phyloP scores from a whole-genome alignment of 2,888 invertebrate species.

The Perizoma flavofasciatum region DNA sequence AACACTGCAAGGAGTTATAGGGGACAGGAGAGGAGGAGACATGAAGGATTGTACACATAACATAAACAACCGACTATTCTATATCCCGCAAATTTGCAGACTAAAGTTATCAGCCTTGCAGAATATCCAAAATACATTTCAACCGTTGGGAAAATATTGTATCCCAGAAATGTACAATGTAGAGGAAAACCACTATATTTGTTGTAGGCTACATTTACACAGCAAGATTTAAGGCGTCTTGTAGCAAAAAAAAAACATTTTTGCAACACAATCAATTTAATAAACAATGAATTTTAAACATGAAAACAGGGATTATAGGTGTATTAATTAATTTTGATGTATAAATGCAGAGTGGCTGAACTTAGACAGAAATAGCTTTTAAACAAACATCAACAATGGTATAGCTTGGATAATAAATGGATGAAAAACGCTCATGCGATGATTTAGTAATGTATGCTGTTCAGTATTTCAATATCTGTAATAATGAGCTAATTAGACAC shows the following conservation, averaged over 20 bases:
- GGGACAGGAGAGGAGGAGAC: slow-evolving; percentile 29
- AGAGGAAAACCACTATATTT: not conserved
- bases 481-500: not conserved
- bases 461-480: too few species aligned
- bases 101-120: slow-evolving; percentile 6
- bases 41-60: slow-evolving; percentile 14
- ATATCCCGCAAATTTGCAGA: too few species aligned
- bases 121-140: slow-evolving; percentile 6
- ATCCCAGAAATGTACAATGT: not conserved
- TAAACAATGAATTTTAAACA: slow-evolving; percentile 42
- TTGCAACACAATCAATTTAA: slow-evolving; percentile 13
- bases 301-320: slow-evolving; percentile 11
- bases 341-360: slow-evolving; percentile 79
- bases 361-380: slow-evolving; percentile 39
- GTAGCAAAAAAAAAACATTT: not conserved
- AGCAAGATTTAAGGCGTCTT: not conserved
- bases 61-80: slow-evolving; percentile 2
- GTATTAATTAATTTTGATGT: slow-evolving; percentile 27
- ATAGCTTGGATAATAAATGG: too few species aligned
- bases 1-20: slow-evolving; percentile 39
- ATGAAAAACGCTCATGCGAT: too few species aligned
- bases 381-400: slow-evolving; percentile 8
- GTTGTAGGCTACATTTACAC: not conserved
- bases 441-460: slow-evolving; percentile 1
- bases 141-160: not conserved